These are phyloP conservation scores for Bembecia ichneumoniformis DNA, from an alignment of 2,888 invertebrate species.

Conservation along the genomic window DNA sequence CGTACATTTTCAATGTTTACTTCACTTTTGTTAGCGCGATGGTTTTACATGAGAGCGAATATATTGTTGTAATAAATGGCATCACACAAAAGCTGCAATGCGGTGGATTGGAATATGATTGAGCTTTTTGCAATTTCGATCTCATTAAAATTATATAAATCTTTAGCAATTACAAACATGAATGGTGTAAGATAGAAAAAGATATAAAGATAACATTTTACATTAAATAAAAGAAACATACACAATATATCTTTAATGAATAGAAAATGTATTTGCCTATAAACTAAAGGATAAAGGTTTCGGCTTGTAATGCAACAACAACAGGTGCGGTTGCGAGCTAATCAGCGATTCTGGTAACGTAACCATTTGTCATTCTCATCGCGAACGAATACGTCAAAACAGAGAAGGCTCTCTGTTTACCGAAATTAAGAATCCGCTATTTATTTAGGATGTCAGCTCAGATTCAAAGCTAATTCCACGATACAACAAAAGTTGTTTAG, in stretches of 20 bases:
- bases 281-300: no score
- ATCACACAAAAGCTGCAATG: not conserved
- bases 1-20: slow-evolving; percentile 44
- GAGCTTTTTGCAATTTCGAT: no score
- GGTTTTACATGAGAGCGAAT: slow-evolving; percentile 24
- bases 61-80: not conserved
- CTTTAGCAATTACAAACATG: no score
- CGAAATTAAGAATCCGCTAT: not conserved
- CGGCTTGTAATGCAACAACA: slow-evolving; percentile 9
- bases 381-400: slow-evolving; percentile 43
- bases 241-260: no score
- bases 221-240: no score
- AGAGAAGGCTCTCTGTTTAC: slow-evolving; percentile 26
- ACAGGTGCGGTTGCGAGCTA: slow-evolving; percentile 38
- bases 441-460: not conserved
- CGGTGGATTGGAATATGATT: not conserved
- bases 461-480: not conserved
- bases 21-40: slow-evolving; percentile 31
- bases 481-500: not conserved
- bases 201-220: no score
- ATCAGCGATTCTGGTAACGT: slow-evolving; percentile 40
- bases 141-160: no score
- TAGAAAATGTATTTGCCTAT: no score
- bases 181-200: no score
- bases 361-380: slow-evolving; percentile 36